phyloP scores from a whole-genome alignment of 2,888 invertebrate species.

The Slavum lentiscoides region DNA sequence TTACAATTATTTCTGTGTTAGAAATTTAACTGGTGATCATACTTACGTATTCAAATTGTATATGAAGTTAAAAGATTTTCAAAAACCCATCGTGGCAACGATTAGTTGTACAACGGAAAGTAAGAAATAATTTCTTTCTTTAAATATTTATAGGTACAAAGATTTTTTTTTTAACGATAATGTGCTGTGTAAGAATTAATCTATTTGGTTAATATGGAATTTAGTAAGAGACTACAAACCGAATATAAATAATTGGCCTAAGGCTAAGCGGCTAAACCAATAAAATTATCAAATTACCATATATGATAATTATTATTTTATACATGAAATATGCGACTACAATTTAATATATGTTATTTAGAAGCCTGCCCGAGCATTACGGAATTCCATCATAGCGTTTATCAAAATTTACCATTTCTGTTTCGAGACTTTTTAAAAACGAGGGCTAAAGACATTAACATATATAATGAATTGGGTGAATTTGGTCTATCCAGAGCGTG shows the following conservation, averaged over 20 bases:
- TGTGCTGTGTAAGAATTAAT: too few relatives aligned
- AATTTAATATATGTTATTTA: not conserved
- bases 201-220: too few relatives aligned
- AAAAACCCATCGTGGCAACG: not conserved
- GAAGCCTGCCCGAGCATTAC: slow-evolving; percentile 11
- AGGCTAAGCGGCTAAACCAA: too few relatives aligned
- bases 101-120: slow-evolving; percentile 20
- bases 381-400: slow-evolving; percentile 28
- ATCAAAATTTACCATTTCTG: slow-evolving; percentile 33
- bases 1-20: not conserved
- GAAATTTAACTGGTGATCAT: not conserved
- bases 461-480: slow-evolving; percentile 31
- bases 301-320: too few relatives aligned
- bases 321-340: not conserved
- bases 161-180: not conserved
- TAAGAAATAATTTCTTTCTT: not conserved
- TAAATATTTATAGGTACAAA: not conserved
- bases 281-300: too few relatives aligned
- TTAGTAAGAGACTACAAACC: too few relatives aligned
- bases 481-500: slow-evolving; percentile 19
- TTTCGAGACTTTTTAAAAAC: slow-evolving; percentile 29
- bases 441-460: slow-evolving; percentile 20
- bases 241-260: too few relatives aligned
- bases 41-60: slow-evolving; percentile 9
- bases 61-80: not conserved